phyloP scores from a whole-genome alignment of 2,113 vertebrate species.

The Charadrius vociferus region DNA sequence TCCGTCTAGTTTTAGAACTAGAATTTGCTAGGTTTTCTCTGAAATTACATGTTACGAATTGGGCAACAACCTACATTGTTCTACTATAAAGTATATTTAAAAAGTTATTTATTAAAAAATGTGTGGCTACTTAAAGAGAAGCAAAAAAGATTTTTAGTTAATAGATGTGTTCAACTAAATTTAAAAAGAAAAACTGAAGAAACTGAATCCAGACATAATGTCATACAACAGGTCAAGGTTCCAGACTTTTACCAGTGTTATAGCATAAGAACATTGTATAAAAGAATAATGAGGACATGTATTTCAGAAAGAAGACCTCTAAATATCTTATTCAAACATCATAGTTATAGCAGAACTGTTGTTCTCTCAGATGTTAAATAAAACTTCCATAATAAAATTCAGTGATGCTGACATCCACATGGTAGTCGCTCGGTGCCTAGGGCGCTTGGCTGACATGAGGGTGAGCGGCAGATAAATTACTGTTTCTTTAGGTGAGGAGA shows the following conservation, averaged over 20 bases:
- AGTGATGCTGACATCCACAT: background rate
- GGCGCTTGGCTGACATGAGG: rapidly evolving
- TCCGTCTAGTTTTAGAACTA: background rate
- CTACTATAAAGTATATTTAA: background rate
- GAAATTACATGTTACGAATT: background rate
- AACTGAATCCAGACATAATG: background rate
- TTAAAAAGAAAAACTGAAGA: background rate
- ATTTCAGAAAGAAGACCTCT: background rate
- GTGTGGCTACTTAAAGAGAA: background rate
- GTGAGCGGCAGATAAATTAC: background rate
- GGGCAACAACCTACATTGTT: background rate
- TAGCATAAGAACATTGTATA: background rate
- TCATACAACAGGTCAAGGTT: background rate
- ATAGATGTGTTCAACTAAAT: background rate
- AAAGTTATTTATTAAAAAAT: background rate
- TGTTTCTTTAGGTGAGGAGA: background rate
- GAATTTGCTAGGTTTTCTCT: background rate
- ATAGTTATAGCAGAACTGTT: background rate
- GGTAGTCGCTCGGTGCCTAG: no score
- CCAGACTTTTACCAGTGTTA: background rate
- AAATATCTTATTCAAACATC: background rate
- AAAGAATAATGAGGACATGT: background rate
- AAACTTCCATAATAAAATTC: background rate
- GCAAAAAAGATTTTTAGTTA: background rate
- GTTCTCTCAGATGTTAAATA: background rate